Percentiles rank a stretch among this genome's conserved stretches.
These are phyloP conservation scores for Aphodius granarius DNA, from an alignment of 2,888 invertebrate species.

Conservation along the genomic window DNA sequence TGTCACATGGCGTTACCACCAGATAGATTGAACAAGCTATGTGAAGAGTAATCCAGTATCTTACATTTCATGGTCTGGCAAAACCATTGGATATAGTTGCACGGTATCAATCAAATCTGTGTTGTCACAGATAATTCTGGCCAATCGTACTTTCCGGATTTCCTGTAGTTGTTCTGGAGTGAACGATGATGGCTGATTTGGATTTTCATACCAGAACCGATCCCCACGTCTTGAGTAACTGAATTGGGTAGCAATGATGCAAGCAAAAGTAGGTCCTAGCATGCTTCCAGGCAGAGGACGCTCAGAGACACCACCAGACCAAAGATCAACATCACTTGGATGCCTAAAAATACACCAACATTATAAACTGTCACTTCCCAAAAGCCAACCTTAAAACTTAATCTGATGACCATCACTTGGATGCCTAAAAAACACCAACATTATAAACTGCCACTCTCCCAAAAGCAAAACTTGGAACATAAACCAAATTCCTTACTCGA, in stretches of 20 bases:
- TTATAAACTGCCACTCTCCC: background rate
- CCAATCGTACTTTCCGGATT: constrained; percentile 77
- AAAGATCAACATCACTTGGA: constrained; percentile 90
- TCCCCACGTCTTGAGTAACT: constrained; percentile 87
- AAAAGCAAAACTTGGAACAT: constrained; percentile 10
- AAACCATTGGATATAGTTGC: constrained; percentile 89
- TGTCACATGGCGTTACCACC: too few species aligned
- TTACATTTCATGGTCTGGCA: constrained; percentile 92
- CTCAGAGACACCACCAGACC: constrained; percentile 94
- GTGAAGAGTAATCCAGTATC: too few species aligned
- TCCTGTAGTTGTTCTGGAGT: constrained; percentile 84
- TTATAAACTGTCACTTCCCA: background rate
- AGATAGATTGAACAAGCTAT: too few species aligned
- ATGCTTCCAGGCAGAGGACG: constrained; percentile 86
- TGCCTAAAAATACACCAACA: constrained; percentile 58
- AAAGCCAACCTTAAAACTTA: too few species aligned
- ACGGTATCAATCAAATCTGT: constrained; percentile 90
- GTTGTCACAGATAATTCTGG: constrained; percentile 88
- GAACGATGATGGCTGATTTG: constrained; percentile 89
- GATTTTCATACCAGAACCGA: constrained; percentile 91
- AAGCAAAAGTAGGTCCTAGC: constrained; percentile 93
- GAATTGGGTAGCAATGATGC: constrained; percentile 92
- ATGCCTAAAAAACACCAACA: constrained; percentile 15
- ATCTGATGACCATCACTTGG: background rate
- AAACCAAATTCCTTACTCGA: constrained; percentile 63